phyloP scores from a whole-genome alignment of 2,113 vertebrate genomes.

The Pimephales promelas region DNA sequence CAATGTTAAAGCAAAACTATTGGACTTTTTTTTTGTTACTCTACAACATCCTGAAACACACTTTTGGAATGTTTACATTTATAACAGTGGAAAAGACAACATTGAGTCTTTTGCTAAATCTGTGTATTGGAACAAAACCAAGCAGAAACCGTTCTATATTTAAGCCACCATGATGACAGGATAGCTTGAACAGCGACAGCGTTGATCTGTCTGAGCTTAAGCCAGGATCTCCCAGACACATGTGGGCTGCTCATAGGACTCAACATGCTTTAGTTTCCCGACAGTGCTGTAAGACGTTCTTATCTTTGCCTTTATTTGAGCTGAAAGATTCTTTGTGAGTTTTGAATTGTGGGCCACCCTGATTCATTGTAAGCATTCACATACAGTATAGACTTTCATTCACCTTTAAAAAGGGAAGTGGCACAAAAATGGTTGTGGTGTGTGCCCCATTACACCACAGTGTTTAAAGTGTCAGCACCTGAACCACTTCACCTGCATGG shows the following conservation, averaged over 20 bases:
- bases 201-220: background rate
- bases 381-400: background rate
- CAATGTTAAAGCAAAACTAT: conserved; percentile 11
- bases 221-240: conserved; percentile 12
- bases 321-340: conserved; percentile 38
- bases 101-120: background rate
- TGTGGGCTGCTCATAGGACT: background rate
- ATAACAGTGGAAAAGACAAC: background rate
- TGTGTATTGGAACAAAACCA: conserved; percentile 2
- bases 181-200: conserved; percentile 3
- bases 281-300: conserved; percentile 2
- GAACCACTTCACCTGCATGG: conserved; percentile 50
- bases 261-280: conserved; percentile 31
- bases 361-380: background rate
- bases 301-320: conserved; percentile 21
- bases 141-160: conserved; percentile 1
- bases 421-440: conserved; percentile 64
- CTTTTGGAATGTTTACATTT: background rate
- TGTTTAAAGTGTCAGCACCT: conserved; percentile 70
- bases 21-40: background rate
- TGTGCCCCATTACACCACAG: conserved; percentile 64
- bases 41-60: background rate
- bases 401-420: conserved; percentile 43
- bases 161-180: conserved; percentile 55
- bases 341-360: conserved; percentile 16